phyloP scores from a whole-genome alignment of 2,113 vertebrate genomes.

The Grus americana region DNA sequence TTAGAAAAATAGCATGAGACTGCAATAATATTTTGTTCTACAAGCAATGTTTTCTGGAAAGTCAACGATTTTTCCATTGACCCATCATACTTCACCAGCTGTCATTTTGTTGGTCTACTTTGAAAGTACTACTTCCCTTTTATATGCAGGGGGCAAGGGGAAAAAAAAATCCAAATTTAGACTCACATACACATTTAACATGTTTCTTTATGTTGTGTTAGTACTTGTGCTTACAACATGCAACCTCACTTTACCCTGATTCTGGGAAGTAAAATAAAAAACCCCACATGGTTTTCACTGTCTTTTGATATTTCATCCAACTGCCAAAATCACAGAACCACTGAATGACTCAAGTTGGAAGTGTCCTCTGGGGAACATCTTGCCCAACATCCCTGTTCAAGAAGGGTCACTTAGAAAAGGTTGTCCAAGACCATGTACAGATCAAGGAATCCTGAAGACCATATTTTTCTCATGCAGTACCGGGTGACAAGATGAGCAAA shows the following conservation, averaged over 20 bases:
- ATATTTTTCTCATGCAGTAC: background rate
- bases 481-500: background rate
- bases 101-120: background rate
- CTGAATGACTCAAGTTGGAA: background rate
- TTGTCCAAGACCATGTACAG: background rate
- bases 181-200: background rate
- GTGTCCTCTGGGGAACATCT: background rate
- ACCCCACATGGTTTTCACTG: background rate
- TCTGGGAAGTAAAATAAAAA: background rate
- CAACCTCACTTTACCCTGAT: background rate
- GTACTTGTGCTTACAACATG: background rate
- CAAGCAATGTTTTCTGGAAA: background rate
- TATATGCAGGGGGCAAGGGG: background rate
- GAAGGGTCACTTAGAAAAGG: background rate
- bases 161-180: background rate
- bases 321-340: background rate
- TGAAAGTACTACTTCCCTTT: slow-evolving; percentile 23
- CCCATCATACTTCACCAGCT: background rate
- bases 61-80: background rate
- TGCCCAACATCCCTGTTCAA: background rate
- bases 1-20: background rate
- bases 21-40: background rate
- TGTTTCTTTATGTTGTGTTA: background rate
- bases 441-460: background rate
- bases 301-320: background rate